Evolutionary conservation across 2,113 vertebrate genomes (phyloP).

Genomic region (Fulica atra): DNA sequence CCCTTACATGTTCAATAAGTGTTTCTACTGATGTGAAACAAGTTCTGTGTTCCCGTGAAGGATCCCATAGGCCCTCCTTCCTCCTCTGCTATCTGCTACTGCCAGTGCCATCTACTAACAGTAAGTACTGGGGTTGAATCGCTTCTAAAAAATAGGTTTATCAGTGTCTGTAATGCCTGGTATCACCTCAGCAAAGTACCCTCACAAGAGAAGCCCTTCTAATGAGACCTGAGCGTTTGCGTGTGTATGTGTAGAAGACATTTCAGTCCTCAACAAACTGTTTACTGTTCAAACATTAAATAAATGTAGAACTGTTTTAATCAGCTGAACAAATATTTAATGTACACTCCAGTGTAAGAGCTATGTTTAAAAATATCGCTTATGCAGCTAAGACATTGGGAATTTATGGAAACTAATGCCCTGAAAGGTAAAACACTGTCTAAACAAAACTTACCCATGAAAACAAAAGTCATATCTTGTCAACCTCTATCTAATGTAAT

Average conservation of each 20-base stretch:
- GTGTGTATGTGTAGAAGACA: conserved; percentile 47
- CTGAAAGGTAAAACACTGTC: conserved; percentile 67
- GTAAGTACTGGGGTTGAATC: not conserved
- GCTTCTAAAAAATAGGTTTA: not conserved
- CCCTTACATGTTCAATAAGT: not conserved
- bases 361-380: conserved; percentile 71
- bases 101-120: not conserved
- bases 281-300: conserved; percentile 83
- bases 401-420: conserved; percentile 73
- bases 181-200: not conserved
- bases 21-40: not conserved
- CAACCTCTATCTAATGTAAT: conserved; percentile 3
- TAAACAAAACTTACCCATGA: not conserved
- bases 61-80: not conserved
- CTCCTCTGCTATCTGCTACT: not conserved
- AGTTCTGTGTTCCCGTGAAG: not conserved
- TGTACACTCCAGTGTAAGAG: conserved; percentile 69
- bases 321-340: conserved; percentile 83
- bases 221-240: conserved; percentile 34
- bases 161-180: not conserved
- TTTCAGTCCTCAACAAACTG: conserved; percentile 77
- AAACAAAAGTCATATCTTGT: conserved; percentile 19
- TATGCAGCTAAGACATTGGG: conserved; percentile 51
- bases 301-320: conserved; percentile 81
- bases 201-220: conserved; percentile 39